Percentiles rank a stretch among this genome's conserved stretches.
Evolutionary conservation across 2,888 invertebrate species (phyloP).

Genomic region (Rhamphomyia laevipes): DNA sequence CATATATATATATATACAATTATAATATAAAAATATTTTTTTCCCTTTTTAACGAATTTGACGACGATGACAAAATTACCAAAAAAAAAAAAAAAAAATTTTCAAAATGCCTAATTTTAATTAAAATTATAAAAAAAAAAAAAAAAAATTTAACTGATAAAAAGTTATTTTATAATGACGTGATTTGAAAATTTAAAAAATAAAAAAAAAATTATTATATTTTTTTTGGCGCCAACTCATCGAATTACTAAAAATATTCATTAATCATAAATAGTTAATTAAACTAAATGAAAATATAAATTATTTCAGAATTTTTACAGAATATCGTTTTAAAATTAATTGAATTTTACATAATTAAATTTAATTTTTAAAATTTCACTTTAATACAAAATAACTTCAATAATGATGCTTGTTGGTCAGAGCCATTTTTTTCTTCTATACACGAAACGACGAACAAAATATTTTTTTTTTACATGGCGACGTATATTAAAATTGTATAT

Average conservation of each 20-base stretch:
- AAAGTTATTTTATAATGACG: too few species aligned
- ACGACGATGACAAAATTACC: not conserved
- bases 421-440: conserved; percentile 12
- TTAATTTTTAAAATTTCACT: conserved; percentile 11
- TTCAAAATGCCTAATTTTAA: too few species aligned
- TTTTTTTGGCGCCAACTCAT: conserved; percentile 13
- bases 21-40: too few species aligned
- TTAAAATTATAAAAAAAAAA: not conserved
- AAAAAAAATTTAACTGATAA: too few species aligned
- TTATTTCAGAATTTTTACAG: conserved; percentile 15
- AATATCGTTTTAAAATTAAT: conserved; percentile 12
- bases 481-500: too few species aligned
- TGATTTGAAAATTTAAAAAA: too few species aligned
- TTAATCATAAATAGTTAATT: conserved; percentile 5
- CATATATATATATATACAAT: too few species aligned
- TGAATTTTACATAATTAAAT: conserved; percentile 3
- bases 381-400: conserved; percentile 8
- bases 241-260: conserved; percentile 8
- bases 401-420: conserved; percentile 12
- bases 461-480: not conserved
- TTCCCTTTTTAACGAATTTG: not conserved
- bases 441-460: too few species aligned
- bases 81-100: not conserved
- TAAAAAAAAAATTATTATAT: not conserved
- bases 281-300: conserved; percentile 10